A percentile compares a stretch with the other conserved stretches of the same genome.
Evolutionary conservation across 2,888 invertebrate genomes (phyloP).

Genomic region (Saturnia pavonia): DNA sequence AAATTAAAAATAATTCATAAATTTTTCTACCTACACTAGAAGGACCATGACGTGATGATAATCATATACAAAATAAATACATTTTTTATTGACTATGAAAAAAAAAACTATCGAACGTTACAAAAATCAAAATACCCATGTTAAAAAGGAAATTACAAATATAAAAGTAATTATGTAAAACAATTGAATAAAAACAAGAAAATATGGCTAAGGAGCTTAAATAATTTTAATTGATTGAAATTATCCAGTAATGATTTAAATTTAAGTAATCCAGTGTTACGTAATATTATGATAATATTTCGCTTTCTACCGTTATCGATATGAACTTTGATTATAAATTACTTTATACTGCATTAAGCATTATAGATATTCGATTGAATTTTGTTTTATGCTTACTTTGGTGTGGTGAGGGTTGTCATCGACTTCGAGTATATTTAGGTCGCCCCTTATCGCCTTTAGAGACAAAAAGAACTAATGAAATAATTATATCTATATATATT

Average conservation of each 20-base stretch:
- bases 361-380: slow-evolving; percentile 15
- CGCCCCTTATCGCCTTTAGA: slow-evolving; percentile 1
- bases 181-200: too few relatives aligned
- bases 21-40: not conserved
- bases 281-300: too few relatives aligned
- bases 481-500: too few relatives aligned
- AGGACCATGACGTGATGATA: not conserved
- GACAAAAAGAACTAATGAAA: not conserved
- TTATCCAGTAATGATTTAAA: too few relatives aligned
- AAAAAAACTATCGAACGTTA: too few relatives aligned
- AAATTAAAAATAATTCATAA: not conserved
- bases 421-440: not conserved
- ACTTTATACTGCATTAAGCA: not conserved
- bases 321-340: slow-evolving; percentile 1
- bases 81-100: not conserved
- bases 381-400: not conserved
- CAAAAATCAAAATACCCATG: too few relatives aligned
- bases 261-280: too few relatives aligned
- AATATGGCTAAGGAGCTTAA: too few relatives aligned
- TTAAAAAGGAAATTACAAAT: too few relatives aligned
- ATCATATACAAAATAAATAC: not conserved
- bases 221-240: too few relatives aligned
- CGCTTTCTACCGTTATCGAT: slow-evolving; percentile 3
- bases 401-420: too few relatives aligned
- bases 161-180: too few relatives aligned